Evolutionary conservation across 2,888 invertebrate genomes (phyloP), one percentile per base, ranked within the genome.

Genomic region (Nemurella pictetii): DNA sequence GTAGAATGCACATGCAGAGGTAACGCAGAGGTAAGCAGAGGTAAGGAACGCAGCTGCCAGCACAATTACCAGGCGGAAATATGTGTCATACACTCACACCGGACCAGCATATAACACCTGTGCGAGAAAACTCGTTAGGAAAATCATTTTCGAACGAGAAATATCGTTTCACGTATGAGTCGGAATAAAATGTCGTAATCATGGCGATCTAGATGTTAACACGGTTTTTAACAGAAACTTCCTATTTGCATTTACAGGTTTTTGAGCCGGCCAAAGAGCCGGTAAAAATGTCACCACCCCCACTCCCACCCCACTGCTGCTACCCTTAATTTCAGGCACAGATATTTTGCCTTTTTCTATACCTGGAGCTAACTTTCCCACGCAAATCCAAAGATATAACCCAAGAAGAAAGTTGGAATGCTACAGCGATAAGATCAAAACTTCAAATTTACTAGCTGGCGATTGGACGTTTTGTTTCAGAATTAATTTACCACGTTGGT

Each of bases 11-110:
- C 55, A 15, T 7, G 55, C 55, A 55, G n/a, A n/a, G n/a, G 55
- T 55, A 55, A 20, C 55, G n/a, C 55, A 55, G 55, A 20, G 20
- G 55, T 20, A 3, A 55, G 55, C 55, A 55, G 55, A 3, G n/a
- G n/a, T n/a, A n/a, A n/a, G n/a, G n/a, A n/a, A n/a, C n/a, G n/a
- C 80, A 36, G 35, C 35, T 81, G 36, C 20, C n/a, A 25, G 0
- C 5, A 36, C 36, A 81, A 80, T 80, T 80, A 80, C 7, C 29
- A 0, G 28, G n/a, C 30, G 80, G 80, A 80, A 81, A 81, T 81
- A 81, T 81, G 80, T 81, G 32, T 81, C 80, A 81, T 81, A 81
- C 80, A n/a, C 36, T 26, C 12, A 75, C 75, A 75, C 26, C 75
- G 55, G 9, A 78, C 29, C 78, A 78, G n/a, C 78, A 75, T 0